Evolutionary conservation across 2,888 invertebrate species (phyloP).

Genomic region (Deilephila elpenor): DNA sequence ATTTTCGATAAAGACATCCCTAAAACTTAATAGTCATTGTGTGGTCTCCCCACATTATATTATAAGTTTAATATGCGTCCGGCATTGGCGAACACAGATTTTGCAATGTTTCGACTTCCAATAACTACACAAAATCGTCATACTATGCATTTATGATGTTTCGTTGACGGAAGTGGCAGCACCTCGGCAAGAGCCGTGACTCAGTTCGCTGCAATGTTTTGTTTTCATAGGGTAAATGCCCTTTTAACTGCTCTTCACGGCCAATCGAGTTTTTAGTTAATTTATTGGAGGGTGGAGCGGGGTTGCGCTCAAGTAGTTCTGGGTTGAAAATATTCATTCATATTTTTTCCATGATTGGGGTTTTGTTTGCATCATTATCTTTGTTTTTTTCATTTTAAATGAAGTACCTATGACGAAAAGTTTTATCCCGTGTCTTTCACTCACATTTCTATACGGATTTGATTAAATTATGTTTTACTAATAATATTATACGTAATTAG

Average conservation of each 20-base stretch:
- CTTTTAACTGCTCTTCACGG: conserved; percentile 24
- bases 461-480: too few species aligned
- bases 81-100: not conserved
- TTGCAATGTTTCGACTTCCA: not conserved
- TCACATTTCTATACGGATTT: too few species aligned
- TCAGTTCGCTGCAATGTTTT: conserved; percentile 29
- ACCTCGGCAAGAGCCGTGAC: conserved; percentile 24
- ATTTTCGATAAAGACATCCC: too few species aligned
- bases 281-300: conserved; percentile 9
- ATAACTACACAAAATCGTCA: not conserved
- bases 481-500: too few species aligned
- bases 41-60: too few species aligned
- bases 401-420: too few species aligned
- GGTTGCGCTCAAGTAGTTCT: not conserved
- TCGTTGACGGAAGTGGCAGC: conserved; percentile 27
- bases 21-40: too few species aligned
- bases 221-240: conserved; percentile 29
- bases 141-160: not conserved
- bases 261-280: conserved; percentile 19
- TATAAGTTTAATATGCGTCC: too few species aligned
- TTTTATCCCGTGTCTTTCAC: too few species aligned
- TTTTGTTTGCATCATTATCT: not conserved
- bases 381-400: too few species aligned
- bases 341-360: not conserved
- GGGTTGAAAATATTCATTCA: not conserved